A percentile compares a stretch with the other conserved stretches of the same genome.
These are phyloP conservation scores for Epicauta chinensis DNA, from an alignment of 1,140 invertebrate genomes.

Conservation along the genomic window DNA sequence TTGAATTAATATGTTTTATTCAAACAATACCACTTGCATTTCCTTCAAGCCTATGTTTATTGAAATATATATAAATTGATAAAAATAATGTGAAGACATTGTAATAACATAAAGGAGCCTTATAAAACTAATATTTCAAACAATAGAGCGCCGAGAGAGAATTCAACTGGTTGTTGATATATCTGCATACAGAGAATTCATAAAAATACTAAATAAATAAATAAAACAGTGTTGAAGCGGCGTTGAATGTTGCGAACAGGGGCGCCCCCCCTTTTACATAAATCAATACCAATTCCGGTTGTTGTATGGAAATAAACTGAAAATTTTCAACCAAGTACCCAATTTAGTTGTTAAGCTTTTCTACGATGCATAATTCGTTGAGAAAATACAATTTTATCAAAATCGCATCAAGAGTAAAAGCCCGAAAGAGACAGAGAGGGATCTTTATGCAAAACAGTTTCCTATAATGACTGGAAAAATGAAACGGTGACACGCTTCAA, in stretches of 20 bases:
- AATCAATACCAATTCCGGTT: slow-evolving; percentile 35
- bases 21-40: no score
- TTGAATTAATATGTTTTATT: slow-evolving; percentile 5
- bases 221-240: no score
- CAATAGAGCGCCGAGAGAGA: slow-evolving; percentile 6
- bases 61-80: no score
- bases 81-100: no score
- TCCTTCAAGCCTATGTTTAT: no score
- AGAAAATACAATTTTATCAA: no score
- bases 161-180: slow-evolving; percentile 33
- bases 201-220: no score
- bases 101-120: no score
- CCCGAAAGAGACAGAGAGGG: no score
- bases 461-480: slow-evolving; percentile 30
- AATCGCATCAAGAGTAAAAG: no score
- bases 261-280: slow-evolving; percentile 17
- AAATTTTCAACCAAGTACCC: slow-evolving; percentile 24
- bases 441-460: slow-evolving; percentile 39
- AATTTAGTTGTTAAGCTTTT: slow-evolving; percentile 27
- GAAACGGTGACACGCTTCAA: slow-evolving; percentile 24
- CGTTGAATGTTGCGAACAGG: no score
- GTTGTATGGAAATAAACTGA: slow-evolving; percentile 30
- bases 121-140: slow-evolving; percentile 26
- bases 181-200: slow-evolving; percentile 13
- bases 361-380: no score